phyloP scores from a whole-genome alignment of 2,888 invertebrate genomes.

The Augochlorella aurata region DNA sequence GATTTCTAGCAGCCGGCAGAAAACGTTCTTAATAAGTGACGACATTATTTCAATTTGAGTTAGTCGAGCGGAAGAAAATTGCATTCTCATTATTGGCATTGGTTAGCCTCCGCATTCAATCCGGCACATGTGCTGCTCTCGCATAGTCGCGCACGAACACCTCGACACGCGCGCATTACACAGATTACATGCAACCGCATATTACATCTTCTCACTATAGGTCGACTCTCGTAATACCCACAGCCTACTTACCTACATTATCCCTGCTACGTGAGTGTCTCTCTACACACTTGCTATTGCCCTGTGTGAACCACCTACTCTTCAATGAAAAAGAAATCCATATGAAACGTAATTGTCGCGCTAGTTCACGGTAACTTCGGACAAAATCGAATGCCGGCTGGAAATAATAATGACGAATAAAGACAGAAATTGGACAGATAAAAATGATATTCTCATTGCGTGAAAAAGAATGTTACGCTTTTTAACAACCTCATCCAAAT shows the following conservation, averaged over 20 bases:
- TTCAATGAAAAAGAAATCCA: constrained; percentile 37
- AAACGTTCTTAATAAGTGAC: constrained; percentile 15
- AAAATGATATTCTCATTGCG: neutral
- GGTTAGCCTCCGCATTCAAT: constrained; percentile 48
- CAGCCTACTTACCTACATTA: constrained; percentile 82
- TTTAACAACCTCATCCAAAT: no score
- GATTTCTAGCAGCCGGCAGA: neutral
- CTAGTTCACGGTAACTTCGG: constrained; percentile 10
- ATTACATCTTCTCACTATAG: constrained; percentile 67
- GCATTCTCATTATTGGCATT: constrained; percentile 51
- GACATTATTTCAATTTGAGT: constrained; percentile 14
- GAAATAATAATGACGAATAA: no score
- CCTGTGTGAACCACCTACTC: constrained; percentile 52
- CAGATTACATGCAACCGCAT: constrained; percentile 59
- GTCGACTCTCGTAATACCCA: constrained; percentile 78
- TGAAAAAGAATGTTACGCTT: no score
- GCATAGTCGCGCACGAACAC: constrained; percentile 22
- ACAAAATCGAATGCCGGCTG: neutral
- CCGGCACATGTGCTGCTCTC: constrained; percentile 25
- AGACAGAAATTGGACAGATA: no score
- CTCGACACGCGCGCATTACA: constrained; percentile 27
- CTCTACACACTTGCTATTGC: constrained; percentile 26
- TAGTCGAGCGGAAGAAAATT: constrained; percentile 33
- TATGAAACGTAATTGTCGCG: constrained; percentile 9
- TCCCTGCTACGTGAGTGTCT: constrained; percentile 28